phyloP scores from a whole-genome alignment of 2,113 vertebrate species.

The Aptenodytes forsteri region DNA sequence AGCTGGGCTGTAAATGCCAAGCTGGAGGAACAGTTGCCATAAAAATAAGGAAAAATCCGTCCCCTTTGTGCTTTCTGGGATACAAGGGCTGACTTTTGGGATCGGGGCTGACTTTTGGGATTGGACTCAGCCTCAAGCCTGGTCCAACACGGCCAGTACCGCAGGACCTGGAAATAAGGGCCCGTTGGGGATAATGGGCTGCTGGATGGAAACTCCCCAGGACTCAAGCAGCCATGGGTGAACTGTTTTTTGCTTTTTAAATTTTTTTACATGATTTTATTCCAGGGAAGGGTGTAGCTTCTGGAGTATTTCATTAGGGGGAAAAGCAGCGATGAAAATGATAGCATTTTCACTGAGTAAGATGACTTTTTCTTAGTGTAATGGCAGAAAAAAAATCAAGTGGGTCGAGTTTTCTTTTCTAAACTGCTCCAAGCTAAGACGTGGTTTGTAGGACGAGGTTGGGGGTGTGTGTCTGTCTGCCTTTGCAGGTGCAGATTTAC shows the following conservation, averaged over 20 bases:
- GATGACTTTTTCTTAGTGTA: background rate
- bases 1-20: background rate
- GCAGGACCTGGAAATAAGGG: background rate
- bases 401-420: background rate
- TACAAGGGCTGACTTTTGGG: background rate
- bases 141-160: background rate
- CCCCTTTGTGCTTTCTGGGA: background rate
- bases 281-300: background rate
- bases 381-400: background rate
- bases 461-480: too few species aligned
- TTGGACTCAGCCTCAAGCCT: background rate
- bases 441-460: background rate
- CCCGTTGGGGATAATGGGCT: background rate
- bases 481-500: background rate
- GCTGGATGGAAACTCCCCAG: background rate
- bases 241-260: fast-evolving
- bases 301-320: background rate
- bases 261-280: fast-evolving
- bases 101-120: background rate
- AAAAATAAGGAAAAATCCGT: background rate
- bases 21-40: background rate
- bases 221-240: background rate
- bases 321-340: background rate
- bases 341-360: background rate
- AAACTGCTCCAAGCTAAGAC: background rate